phyloP scores from a whole-genome alignment of 2,113 vertebrate genomes.

The Syngnathus scovelli region DNA sequence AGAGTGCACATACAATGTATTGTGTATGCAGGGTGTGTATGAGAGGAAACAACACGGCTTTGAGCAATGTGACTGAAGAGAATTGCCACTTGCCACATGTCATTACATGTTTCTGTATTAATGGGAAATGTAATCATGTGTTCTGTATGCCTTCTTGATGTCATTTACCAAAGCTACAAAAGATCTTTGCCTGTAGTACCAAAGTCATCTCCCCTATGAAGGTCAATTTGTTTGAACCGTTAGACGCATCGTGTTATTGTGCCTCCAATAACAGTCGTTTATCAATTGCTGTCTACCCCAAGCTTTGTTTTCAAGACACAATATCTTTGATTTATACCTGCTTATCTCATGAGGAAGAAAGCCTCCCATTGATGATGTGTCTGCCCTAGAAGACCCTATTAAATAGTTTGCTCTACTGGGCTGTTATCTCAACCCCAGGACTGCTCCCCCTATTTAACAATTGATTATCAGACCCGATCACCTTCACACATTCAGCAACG shows the following conservation, averaged over 20 bases:
- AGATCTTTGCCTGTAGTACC: not conserved
- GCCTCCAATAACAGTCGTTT: slow-evolving; percentile 21
- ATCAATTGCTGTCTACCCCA: not conserved
- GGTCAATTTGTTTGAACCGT: slow-evolving; percentile 30
- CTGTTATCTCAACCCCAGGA: slow-evolving; percentile 41
- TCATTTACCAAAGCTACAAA: not conserved
- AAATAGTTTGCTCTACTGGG: slow-evolving; percentile 18
- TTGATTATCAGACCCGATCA: slow-evolving; percentile 46
- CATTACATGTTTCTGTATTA: not conserved
- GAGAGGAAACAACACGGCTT: too few relatives aligned
- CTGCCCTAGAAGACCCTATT: slow-evolving; percentile 15
- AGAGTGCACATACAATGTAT: too few relatives aligned
- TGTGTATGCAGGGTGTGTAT: too few relatives aligned
- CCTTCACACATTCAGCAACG: slow-evolving; percentile 39
- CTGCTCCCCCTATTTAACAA: slow-evolving; percentile 30
- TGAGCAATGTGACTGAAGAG: too few relatives aligned
- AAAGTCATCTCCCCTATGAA: slow-evolving; percentile 12
- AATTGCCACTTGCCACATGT: not conserved
- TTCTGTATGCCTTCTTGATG: not conserved
- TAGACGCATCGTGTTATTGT: slow-evolving; percentile 12
- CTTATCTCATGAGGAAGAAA: slow-evolving; percentile 41
- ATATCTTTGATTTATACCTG: slow-evolving; percentile 51
- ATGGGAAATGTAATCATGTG: slow-evolving; percentile 7
- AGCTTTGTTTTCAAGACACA: slow-evolving; percentile 8
- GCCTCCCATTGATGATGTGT: slow-evolving; percentile 21